These are phyloP conservation scores for Pardalotus punctatus DNA, from an alignment of 2,113 vertebrate species.

Conservation along the genomic window DNA sequence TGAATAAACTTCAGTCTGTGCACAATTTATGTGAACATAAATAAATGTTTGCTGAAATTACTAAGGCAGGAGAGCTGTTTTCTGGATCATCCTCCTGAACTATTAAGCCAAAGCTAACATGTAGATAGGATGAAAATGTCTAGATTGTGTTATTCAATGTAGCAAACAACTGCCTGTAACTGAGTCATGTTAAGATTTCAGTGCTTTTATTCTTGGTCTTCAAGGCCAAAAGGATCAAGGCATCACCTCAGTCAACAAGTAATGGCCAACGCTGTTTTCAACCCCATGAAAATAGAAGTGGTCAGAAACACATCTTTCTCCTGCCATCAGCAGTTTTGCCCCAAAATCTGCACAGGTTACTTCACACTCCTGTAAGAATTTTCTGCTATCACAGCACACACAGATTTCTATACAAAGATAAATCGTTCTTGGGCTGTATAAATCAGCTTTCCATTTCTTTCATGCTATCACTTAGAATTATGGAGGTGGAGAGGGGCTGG, in stretches of 20 bases:
- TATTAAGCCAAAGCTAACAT: background rate
- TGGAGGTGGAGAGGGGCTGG: background rate
- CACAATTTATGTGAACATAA: background rate
- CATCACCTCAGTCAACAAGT: background rate
- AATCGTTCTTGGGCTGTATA: background rate
- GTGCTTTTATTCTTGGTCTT: background rate
- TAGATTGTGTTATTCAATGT: background rate
- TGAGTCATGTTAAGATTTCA: background rate
- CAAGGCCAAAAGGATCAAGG: background rate
- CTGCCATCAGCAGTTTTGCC: background rate
- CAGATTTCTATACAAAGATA: background rate
- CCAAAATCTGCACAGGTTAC: background rate
- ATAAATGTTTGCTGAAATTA: background rate
- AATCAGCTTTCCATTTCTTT: background rate
- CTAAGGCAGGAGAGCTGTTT: background rate
- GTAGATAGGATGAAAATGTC: background rate
- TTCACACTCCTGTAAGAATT: background rate
- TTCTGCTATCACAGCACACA: background rate
- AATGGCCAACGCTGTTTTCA: background rate
- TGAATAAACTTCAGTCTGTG: background rate
- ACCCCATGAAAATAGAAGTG: background rate
- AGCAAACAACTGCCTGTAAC: background rate
- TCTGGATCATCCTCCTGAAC: conserved; percentile 6
- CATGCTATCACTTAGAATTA: background rate
- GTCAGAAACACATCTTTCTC: background rate